Evolutionary conservation across 2,888 invertebrate species (phyloP), one percentile per base, ranked within the genome.

Genomic region (Acleris emargana): DNA sequence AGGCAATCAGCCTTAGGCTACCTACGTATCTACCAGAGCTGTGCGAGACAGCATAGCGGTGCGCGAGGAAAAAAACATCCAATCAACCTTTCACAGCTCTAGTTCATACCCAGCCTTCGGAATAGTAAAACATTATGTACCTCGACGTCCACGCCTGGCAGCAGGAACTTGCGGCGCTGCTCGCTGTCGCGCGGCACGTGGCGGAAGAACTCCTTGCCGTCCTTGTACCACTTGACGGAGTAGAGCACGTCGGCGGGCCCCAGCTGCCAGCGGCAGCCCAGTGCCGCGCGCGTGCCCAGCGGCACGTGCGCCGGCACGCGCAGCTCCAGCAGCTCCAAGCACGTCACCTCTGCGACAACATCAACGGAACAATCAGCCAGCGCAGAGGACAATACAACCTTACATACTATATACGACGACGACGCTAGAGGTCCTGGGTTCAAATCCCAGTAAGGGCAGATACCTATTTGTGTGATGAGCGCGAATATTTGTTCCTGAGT

Each of bases 171-270:
- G 86, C 96, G 95, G 49, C 95, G 95, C 1, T 96, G 96, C 67
- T 97, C 97, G 80, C 94, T 94, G 85, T 97, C 97, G 61, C 96
- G 93, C 20, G 97, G 97, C 73, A 97, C 96, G 87, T 95, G 97
- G 69, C 97, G 94, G 93, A 96, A 97, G 93, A 97, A 97, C 90
- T 97, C 97, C 85, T 96, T 95, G 72, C 97, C 97, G 83, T 97
- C 97, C 84, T 97, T 97, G 93, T 97, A 97, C 97, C 97, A 97
- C 91, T 97, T 97, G 77, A 97, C 97, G 42, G 97, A 97, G 88
- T 97, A 97, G 55, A 97, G 93, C 58, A 95, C 94, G 84, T 97
- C 97, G 4, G 95, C 95, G 74, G 97, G 96, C 2, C 87, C 87
- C 82, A 97, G 93, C 87, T 96, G 95, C 93, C 96, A 97, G 83